Evolutionary conservation across 2,113 vertebrate species (phyloP).

Genomic region (Tupaia tana): DNA sequence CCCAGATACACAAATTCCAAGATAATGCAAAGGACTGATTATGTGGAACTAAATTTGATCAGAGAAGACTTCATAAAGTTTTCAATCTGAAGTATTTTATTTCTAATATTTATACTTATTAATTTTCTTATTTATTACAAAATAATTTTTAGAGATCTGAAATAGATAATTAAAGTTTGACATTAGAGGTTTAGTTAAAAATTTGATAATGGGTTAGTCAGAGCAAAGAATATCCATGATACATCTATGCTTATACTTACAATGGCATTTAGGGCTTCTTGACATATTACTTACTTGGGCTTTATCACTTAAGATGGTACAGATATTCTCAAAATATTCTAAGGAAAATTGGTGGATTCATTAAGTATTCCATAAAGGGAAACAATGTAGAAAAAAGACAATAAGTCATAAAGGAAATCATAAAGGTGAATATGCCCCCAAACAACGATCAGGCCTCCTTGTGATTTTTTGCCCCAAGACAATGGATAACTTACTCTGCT

Average conservation of each 20-base stretch:
- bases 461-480: no score
- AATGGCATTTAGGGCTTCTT: background rate
- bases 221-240: background rate
- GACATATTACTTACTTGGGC: background rate
- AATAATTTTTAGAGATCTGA: background rate
- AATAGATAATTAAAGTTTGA: background rate
- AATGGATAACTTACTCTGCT: no score
- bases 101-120: background rate
- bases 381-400: no score
- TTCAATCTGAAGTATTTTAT: background rate
- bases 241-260: background rate
- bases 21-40: background rate
- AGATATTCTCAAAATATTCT: slow-evolving; percentile 6
- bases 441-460: no score
- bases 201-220: background rate
- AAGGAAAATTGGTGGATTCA: background rate
- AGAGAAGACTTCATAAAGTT: background rate
- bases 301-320: background rate
- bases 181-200: background rate
- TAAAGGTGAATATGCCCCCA: no score
- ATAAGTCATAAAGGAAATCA: no score
- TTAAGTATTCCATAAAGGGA: slow-evolving; percentile 12
- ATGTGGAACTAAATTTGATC: background rate
- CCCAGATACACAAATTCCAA: background rate
- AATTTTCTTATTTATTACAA: background rate